Evolutionary conservation across 2,888 invertebrate species (phyloP), one percentile per base, ranked within the genome.

Genomic region (Abscondita cerata): DNA sequence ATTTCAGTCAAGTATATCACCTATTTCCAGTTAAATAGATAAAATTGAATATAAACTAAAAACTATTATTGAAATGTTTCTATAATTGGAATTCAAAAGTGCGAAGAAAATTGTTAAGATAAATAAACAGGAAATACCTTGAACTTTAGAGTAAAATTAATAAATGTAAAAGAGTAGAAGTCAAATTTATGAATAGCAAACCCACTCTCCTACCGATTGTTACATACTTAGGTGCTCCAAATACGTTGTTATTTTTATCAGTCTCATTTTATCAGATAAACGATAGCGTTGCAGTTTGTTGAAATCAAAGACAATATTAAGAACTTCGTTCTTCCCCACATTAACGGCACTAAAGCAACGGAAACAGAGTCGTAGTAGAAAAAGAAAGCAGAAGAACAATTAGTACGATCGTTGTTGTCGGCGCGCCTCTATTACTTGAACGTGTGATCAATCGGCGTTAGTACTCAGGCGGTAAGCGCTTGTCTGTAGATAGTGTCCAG

Each of bases 171-270:
- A 25, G 25, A 6, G 6, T 25, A 25, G 6, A 25, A 6, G 25
- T 89, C 90, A 65, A 88, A 59, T 87, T 91, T 80, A 89, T 91
- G 6, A 90, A 90, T 76, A 87, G 87, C 50, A 91, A 91, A 1
- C 91, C 91, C 1, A 90, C 90, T 1, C 90, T 92, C 72, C 89
- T 92, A 71, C 92, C 92, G 0, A 92, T 91, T 51, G 91, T 81
- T 89, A 92, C 19, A 91, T 92, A 80, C n/a, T 80, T 79, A 74
- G 85, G 86, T 71, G 84, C 87, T 59, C 81, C 80, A 59, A 83
- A 81, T 19, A 80, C 80, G 70, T 76, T 76, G 25, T 78, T 80
- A 73, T 80, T 80, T 72, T 70, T 80, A 73, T 79, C 80, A 70
- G 80, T 79, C 19, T 79, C 80, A 60, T 78, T 79, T 31, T 4